These are phyloP conservation scores for Cepaea hortensis DNA, from an alignment of 2,888 invertebrate species.

Conservation along the genomic window DNA sequence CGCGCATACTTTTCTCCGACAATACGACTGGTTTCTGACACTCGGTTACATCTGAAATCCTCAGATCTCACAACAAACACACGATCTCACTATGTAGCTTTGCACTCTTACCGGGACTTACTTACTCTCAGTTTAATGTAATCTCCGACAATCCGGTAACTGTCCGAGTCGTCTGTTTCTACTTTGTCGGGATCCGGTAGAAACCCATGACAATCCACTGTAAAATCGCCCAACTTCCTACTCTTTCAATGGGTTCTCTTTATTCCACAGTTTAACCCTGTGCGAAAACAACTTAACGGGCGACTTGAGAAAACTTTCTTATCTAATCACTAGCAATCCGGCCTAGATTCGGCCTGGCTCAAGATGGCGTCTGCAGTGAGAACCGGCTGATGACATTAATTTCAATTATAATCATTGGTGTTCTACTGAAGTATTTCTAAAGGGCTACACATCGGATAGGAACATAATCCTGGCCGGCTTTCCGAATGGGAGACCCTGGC, in stretches of 20 bases:
- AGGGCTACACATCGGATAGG: constrained; percentile 36
- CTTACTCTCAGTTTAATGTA: constrained; percentile 23
- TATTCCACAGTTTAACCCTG: constrained; percentile 41
- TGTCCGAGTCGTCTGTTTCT: constrained; percentile 13
- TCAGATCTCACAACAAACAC: constrained; percentile 27
- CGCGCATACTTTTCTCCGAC: too few species aligned
- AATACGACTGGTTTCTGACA: neutral
- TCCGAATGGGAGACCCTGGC: constrained; percentile 37
- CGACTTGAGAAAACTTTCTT: constrained; percentile 30
- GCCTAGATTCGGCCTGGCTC: constrained; percentile 24
- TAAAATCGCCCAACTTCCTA: constrained; percentile 26
- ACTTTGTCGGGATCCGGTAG: neutral
- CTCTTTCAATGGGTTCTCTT: constrained; percentile 5
- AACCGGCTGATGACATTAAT: constrained; percentile 53
- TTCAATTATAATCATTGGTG: constrained; percentile 56
- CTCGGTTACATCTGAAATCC: constrained; percentile 31
- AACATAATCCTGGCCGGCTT: constrained; percentile 40
- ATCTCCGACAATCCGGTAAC: constrained; percentile 30
- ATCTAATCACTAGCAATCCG: constrained; percentile 39
- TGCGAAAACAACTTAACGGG: constrained; percentile 38
- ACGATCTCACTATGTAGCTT: constrained; percentile 13
- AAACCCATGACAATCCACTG: neutral
- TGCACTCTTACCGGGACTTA: constrained; percentile 31
- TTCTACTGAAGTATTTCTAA: constrained; percentile 34
- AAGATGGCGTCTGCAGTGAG: constrained; percentile 39